Conservation (phyloP, 2,113 vertebrate species). For the Silurus meridionalis region DNA sequence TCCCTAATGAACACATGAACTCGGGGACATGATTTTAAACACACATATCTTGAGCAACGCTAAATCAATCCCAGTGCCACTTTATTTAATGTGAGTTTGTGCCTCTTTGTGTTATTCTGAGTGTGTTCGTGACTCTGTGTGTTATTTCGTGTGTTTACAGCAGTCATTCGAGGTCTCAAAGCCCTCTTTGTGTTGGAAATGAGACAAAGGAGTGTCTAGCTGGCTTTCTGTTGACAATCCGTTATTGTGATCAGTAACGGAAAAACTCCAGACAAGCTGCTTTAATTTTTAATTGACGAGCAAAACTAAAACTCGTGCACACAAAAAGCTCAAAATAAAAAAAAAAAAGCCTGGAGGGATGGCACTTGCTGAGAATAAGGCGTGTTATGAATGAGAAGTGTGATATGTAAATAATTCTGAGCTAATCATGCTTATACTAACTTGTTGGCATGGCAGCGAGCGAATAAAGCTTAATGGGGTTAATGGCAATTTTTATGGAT, state of each 20-base stretch:
- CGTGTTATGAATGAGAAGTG: not conserved
- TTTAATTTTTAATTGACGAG: conserved; percentile 60
- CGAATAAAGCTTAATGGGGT: conserved; percentile 3
- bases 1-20: conserved; percentile 11
- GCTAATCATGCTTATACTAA: conserved; percentile 22
- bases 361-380: not conserved
- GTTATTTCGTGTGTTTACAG: conserved; percentile 5
- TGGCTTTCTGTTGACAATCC: conserved; percentile 40
- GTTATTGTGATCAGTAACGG: conserved; percentile 19
- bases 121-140: not conserved
- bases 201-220: conserved; percentile 2
- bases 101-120: not conserved
- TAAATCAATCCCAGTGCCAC: not conserved
- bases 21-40: not conserved
- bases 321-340: not conserved
- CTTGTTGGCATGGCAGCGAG: conserved; percentile 14
- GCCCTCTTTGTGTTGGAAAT: conserved; percentile 5
- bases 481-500: not conserved
- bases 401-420: conserved; percentile 29
- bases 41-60: not conserved
- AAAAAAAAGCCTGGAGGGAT: conserved; percentile 9
- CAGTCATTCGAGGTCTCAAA: not conserved
- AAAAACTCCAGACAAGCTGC: conserved; percentile 37
- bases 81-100: no score
- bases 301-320: conserved; percentile 12